phyloP scores from a whole-genome alignment of 2,888 invertebrate species.

The Calameuta pallipes region DNA sequence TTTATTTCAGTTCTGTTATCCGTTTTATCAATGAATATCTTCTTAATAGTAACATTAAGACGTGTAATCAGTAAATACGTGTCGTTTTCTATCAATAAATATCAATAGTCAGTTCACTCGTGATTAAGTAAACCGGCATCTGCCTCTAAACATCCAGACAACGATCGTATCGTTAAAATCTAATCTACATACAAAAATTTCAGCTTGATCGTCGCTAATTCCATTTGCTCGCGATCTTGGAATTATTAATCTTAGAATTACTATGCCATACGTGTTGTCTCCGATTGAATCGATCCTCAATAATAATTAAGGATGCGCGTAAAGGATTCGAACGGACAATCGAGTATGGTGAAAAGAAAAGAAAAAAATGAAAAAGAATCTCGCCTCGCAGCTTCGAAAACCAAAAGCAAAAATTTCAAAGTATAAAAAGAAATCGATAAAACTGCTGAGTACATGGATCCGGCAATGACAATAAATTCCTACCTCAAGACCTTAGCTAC shows the following conservation, averaged over 20 bases:
- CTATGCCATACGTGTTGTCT: background rate
- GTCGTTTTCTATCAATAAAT: constrained; percentile 10
- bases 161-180: constrained; percentile 5
- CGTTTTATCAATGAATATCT: constrained; percentile 1
- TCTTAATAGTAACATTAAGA: constrained; percentile 8
- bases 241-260: background rate
- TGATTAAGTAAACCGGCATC: constrained; percentile 6
- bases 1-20: constrained; percentile 12
- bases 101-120: constrained; percentile 8
- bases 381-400: background rate
- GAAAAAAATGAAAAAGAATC: background rate
- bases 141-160: constrained; percentile 8
- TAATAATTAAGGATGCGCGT: background rate
- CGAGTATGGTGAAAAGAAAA: background rate
- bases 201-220: background rate
- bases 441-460: background rate
- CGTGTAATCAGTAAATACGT: constrained; percentile 10
- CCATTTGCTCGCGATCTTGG: background rate
- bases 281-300: background rate
- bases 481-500: background rate
- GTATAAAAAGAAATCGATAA: background rate
- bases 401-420: background rate
- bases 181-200: background rate
- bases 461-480: background rate
- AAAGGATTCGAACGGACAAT: too few relatives aligned